Percentiles rank a stretch among this genome's conserved stretches.
Evolutionary conservation across 2,888 invertebrate genomes (phyloP).

Genomic region (Julus scanicus): DNA sequence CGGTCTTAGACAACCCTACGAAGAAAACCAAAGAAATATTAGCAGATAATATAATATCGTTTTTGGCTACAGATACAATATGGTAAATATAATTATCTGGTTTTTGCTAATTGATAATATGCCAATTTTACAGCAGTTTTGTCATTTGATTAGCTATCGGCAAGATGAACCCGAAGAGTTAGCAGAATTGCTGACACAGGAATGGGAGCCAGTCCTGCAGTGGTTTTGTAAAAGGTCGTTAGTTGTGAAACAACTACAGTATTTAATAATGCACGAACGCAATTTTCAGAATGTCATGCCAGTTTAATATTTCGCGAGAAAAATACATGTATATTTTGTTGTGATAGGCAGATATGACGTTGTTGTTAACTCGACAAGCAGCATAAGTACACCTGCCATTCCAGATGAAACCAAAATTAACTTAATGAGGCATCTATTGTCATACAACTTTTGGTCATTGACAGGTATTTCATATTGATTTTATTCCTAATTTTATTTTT

Average conservation of each 20-base stretch:
- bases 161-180: constrained; percentile 72
- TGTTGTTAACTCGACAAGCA: constrained; percentile 76
- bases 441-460: constrained; percentile 83
- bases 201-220: constrained; percentile 90
- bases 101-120: constrained; percentile 27
- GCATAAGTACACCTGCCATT: constrained; percentile 77
- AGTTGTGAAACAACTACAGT: not conserved
- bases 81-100: constrained; percentile 63
- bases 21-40: constrained; percentile 80
- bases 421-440: constrained; percentile 80
- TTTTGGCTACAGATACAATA: constrained; percentile 82
- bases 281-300: too few relatives aligned
- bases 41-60: constrained; percentile 81
- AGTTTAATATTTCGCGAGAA: not conserved
- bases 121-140: not conserved
- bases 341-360: constrained; percentile 72
- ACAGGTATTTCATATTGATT: constrained; percentile 67
- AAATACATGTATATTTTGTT: constrained; percentile 53
- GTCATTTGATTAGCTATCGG: constrained; percentile 22
- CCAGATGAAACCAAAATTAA: constrained; percentile 75
- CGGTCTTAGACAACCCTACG: constrained; percentile 92
- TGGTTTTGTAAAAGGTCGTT: constrained; percentile 83
- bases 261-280: too few relatives aligned
- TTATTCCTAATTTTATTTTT: not conserved
- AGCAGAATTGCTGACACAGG: constrained; percentile 77